Evolutionary conservation across 2,113 vertebrate species (phyloP).

Genomic region (Elgaria multicarinata): DNA sequence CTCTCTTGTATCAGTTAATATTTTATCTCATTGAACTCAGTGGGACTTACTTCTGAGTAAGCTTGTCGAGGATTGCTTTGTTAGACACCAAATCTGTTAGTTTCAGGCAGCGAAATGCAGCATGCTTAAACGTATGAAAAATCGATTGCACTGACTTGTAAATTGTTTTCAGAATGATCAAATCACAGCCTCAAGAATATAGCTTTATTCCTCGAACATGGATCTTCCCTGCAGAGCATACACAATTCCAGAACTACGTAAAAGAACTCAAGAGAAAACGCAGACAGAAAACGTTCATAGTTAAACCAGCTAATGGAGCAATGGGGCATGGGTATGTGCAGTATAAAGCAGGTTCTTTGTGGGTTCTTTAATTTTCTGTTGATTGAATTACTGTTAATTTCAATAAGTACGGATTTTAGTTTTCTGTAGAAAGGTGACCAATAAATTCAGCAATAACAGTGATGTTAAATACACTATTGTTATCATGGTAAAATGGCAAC

Average conservation of each 20-base stretch:
- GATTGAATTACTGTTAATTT: neutral
- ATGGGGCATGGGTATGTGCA: conserved; percentile 97
- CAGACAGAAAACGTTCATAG: conserved; percentile 97
- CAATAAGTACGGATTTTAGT: neutral
- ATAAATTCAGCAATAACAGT: neutral
- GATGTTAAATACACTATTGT: neutral
- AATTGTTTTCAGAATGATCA: conserved; percentile 89
- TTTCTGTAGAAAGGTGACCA: neutral
- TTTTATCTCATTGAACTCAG: neutral
- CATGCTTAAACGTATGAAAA: conserved; percentile 32
- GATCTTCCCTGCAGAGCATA: conserved; percentile 97
- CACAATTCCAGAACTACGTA: conserved; percentile 97
- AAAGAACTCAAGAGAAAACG: conserved; percentile 95
- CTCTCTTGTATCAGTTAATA: conserved; percentile 11
- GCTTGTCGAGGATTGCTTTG: neutral
- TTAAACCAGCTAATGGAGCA: conserved; percentile 97
- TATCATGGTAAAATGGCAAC: neutral
- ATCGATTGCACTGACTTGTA: conserved; percentile 22
- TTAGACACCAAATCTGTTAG: neutral
- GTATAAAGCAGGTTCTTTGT: neutral
- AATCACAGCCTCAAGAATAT: conserved; percentile 94
- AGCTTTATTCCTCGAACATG: conserved; percentile 95
- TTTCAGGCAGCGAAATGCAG: neutral
- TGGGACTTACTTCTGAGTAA: neutral
- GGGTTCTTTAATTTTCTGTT: neutral